Evolutionary conservation across 2,113 vertebrate genomes (phyloP), one percentile per base, ranked within the genome.

Genomic region (Tetraodon nigroviridis): DNA sequence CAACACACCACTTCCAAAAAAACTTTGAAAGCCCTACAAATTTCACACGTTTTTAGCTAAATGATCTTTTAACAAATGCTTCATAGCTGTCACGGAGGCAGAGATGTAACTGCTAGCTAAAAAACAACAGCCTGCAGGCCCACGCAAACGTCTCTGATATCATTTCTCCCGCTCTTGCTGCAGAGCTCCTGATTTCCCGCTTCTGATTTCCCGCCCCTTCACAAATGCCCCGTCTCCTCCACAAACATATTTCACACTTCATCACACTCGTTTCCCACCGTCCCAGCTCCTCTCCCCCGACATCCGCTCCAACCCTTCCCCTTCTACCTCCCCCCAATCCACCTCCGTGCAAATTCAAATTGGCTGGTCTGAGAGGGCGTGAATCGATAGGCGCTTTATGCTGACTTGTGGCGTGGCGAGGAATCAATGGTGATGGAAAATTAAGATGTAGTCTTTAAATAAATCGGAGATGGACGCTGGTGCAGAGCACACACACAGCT

Each of bases 351-450:
- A 61, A 22, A 69, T 81, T 53, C 60, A 51, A 55, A 64, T 70
- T 69, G 69, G 69, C 53, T 76, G 66, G 66, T 61, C 71, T 69
- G 65, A 76, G 45, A 58, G 44, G 52, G 63, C 21, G 59, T 57
- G 71, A 72, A 86, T 89, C 86, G 76, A 86, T 89, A 84, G 52
- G 29, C 70, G 82, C 67, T 69, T 64, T 84, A 75, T 74, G 53
- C 51, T 55, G 73, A 68, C 78, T 73, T 67, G 72, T 76, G 73
- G 78, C 59, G 22, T 47, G n/a, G 55, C 61, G 54, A 53, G 49
- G 78, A 84, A 89, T 88, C 82, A 78, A 89, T 87, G 69, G 53
- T 56, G 78, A 79, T 19, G 51, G 84, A 79, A 84, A 88, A 86
- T 80, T 60, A 88, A 84, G 78, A 72, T 65, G 69, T 88, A 73